Percentiles rank a stretch among this genome's conserved stretches.
These are phyloP conservation scores for Candidula unifasciata DNA, from an alignment of 2,888 invertebrate species.

Conservation along the genomic window DNA sequence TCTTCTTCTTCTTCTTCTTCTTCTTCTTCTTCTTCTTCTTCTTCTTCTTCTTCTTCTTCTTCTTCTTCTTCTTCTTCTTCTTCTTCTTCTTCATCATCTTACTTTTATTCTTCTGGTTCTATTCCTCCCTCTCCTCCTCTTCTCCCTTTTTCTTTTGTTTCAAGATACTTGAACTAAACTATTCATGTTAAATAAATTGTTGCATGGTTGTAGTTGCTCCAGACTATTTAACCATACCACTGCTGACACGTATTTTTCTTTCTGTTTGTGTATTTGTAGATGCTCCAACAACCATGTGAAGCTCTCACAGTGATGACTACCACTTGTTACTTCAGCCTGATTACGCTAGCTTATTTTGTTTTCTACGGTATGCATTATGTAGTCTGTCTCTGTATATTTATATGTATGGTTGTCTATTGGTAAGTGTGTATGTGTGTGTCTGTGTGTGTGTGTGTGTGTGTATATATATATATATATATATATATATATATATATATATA, in stretches of 20 bases:
- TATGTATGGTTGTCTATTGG: too few species aligned
- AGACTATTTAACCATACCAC: too few species aligned
- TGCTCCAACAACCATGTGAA: background rate
- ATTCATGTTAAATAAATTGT: too few species aligned
- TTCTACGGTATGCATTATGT: background rate
- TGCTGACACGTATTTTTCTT: background rate
- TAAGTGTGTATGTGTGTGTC: too few species aligned
- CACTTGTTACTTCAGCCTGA: background rate
- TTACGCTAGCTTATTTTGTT: background rate
- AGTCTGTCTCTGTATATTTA: background rate
- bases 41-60: background rate
- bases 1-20: background rate
- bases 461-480: too few species aligned
- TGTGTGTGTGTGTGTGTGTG: too few species aligned
- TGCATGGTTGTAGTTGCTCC: too few species aligned
- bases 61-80: background rate
- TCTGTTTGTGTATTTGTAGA: background rate
- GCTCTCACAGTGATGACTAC: background rate
- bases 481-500: too few species aligned
- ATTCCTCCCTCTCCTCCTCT: too few species aligned
- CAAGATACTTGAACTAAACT: too few species aligned
- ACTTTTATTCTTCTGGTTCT: too few species aligned
- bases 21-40: background rate
- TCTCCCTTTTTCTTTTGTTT: too few species aligned
- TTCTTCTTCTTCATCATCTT: slow-evolving; percentile 7